Evolutionary conservation across 2,888 invertebrate species (phyloP).

Genomic region (Brenthis hecate): DNA sequence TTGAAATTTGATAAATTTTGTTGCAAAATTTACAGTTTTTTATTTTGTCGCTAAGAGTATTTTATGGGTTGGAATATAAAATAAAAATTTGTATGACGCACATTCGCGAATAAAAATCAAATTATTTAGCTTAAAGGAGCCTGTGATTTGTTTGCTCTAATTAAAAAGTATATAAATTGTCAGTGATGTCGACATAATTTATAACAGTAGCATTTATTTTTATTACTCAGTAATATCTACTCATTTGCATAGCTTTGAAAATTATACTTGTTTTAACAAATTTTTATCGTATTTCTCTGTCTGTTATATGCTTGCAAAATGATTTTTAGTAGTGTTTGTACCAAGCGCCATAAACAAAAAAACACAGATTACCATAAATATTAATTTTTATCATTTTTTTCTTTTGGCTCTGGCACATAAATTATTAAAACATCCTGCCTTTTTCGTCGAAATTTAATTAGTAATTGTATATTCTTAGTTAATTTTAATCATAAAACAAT

Average conservation of each 20-base stretch:
- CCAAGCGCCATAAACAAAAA: too few species aligned
- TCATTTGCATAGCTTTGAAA: too few species aligned
- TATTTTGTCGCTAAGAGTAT: slow-evolving; percentile 8
- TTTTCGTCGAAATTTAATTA: slow-evolving; percentile 1
- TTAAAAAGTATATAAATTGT: not conserved
- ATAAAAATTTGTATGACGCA: slow-evolving; percentile 4
- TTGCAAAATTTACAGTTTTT: slow-evolving; percentile 4
- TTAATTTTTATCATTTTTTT: slow-evolving; percentile 1
- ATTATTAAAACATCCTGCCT: not conserved
- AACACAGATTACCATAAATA: not conserved
- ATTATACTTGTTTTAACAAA: too few species aligned
- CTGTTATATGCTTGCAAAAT: too few species aligned
- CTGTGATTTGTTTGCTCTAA: not conserved
- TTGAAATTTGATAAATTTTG: slow-evolving; percentile 15
- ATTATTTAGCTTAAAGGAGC: not conserved
- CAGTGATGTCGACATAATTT: too few species aligned
- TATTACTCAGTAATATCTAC: too few species aligned
- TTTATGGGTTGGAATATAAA: not conserved
- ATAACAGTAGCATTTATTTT: too few species aligned
- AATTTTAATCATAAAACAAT: slow-evolving; percentile 14
- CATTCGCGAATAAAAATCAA: slow-evolving; percentile 2
- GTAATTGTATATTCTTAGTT: slow-evolving; percentile 11
- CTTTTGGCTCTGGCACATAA: not conserved
- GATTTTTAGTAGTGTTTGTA: too few species aligned
- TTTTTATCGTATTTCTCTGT: too few species aligned